Evolutionary conservation across 2,113 vertebrate species (phyloP).

Genomic region (Coracopsis vasa): DNA sequence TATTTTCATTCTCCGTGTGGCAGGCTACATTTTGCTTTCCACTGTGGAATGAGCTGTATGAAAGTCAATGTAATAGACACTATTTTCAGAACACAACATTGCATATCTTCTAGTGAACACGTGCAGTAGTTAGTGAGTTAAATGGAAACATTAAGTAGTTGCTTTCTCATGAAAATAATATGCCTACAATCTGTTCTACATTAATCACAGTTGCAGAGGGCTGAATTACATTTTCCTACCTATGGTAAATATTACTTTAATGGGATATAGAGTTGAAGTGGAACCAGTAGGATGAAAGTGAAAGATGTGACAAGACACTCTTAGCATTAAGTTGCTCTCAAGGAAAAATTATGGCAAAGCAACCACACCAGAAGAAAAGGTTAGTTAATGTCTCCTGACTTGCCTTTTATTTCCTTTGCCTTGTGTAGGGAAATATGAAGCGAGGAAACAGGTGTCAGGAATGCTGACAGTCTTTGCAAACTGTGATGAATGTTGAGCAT

Average conservation of each 20-base stretch:
- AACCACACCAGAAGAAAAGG: neutral
- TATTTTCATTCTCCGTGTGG: neutral
- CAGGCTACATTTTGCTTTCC: neutral
- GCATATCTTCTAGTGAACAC: neutral
- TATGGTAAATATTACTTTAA: neutral
- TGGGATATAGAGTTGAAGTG: neutral
- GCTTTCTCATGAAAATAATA: slow-evolving; percentile 13
- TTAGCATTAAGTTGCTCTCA: neutral
- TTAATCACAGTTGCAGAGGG: neutral
- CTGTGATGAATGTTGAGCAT: neutral
- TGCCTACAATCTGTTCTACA: neutral
- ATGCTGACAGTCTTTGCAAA: neutral
- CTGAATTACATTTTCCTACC: neutral
- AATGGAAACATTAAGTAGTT: neutral
- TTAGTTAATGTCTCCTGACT: neutral
- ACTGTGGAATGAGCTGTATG: neutral
- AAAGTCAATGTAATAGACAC: neutral
- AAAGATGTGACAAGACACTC: neutral
- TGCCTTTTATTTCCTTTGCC: neutral
- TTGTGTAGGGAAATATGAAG: neutral
- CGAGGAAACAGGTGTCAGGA: neutral
- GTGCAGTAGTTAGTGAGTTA: neutral
- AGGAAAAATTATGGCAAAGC: neutral
- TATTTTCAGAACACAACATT: neutral
- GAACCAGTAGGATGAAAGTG: neutral